Base-by-base conservation (phyloP, 1,140 invertebrate genomes). In the Drosophila willistoni region DNA sequence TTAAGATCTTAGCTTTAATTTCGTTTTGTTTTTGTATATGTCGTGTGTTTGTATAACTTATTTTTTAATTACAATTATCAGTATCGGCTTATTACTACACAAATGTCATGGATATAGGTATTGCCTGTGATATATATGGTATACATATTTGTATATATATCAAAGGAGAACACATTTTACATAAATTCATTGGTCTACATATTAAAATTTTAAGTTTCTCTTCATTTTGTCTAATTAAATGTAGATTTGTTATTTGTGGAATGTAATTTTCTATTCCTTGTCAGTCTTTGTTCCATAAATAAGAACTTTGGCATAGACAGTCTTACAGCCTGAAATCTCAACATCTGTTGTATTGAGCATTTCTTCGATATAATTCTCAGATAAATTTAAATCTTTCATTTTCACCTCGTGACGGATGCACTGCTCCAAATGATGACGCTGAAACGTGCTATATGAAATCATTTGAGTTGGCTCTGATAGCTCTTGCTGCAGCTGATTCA, bases 281-380 rank as follows among this genome's bases (percentile, higher is more conserved):
- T 63, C 14, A 33, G n/a, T 33, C 7, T 33, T 10, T 25, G 34
- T 29, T 1, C 77, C 78, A 29, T 66, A 79, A n/a, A 86, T 54
- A 2, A 79, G 12, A 0, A 82, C 79, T 39, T 87, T 87, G 54
- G 82, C 25, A 19, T 64, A 68, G 7, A 86, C 66, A 0, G 70
- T 57, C 41, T 87, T 87, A 64, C 83, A 87, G 3, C 83, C 83
- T 0, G 79, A 74, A 1, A 55, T 13, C 0, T 25, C 22, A 0
- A 64, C 71, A 56, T 81, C 64, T 5, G 41, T 63, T 0, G 68
- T 47, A 6, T 42, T 56, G 7, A 73, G 12, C 7, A 87, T 70
- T 0, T 82, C 73, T 9, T 68, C 7, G 0, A 77, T 7, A 13
- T 66, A 22, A 0, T 7, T 34, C n/a, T 71, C 54, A 0, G 60